Conservation (phyloP, 2,797 vertebrate species). For the Pipistrellus pygmaeus region DNA sequence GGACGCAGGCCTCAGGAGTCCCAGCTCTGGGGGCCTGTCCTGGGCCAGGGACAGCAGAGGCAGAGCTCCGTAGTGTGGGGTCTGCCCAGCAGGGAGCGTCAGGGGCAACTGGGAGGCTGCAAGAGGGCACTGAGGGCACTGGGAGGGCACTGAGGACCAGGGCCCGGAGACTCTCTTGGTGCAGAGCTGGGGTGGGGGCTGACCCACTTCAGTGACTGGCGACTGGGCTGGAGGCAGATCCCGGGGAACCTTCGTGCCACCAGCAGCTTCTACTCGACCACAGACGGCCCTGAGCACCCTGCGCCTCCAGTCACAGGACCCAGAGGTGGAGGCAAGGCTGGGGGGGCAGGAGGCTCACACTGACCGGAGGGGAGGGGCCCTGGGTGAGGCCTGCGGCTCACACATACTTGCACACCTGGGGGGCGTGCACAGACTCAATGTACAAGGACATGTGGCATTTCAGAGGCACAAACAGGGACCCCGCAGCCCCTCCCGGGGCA, state of each 20-base stretch:
- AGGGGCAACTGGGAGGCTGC: not conserved
- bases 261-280: not conserved
- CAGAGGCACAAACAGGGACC: constrained; percentile 39
- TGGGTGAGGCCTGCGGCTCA: not conserved
- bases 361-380: not conserved
- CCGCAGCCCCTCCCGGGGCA: not conserved
- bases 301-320: not conserved
- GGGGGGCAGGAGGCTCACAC: not conserved
- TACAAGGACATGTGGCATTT: not conserved
- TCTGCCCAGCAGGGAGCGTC: not conserved
- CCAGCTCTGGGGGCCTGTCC: not conserved
- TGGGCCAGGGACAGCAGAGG: not conserved
- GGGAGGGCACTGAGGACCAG: too few species aligned
- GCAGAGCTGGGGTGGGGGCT: not conserved
- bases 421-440: not conserved
- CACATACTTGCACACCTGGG: not conserved
- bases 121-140: too few species aligned
- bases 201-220: not conserved
- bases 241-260: not conserved
- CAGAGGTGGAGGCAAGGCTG: not conserved
- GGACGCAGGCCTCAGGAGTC: not conserved
- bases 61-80: not conserved
- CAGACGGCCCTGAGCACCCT: not conserved
- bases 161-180: not conserved
- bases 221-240: not conserved